phyloP scores from a whole-genome alignment of 2,113 vertebrate species.

The Spea multiplicata region DNA sequence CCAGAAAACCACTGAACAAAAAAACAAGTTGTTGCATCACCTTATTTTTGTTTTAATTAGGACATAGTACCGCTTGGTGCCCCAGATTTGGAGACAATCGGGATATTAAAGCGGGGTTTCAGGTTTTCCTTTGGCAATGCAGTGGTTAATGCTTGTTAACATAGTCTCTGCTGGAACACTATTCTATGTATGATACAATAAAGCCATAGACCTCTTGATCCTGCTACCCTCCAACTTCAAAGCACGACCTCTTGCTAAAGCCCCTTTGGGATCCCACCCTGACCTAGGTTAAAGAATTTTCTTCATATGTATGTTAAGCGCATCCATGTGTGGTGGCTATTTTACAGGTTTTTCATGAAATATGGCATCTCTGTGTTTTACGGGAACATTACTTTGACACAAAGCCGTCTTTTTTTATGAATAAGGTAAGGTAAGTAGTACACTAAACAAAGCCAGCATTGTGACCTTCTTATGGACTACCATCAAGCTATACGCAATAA shows the following conservation, averaged over 20 bases:
- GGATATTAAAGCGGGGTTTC: neutral
- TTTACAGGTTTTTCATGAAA: neutral
- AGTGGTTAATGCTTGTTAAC: neutral
- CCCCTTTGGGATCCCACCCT: constrained; percentile 3
- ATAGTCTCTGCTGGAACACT: neutral
- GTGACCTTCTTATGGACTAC: too few species aligned
- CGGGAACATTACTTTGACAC: neutral
- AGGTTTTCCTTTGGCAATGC: neutral
- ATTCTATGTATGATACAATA: neutral
- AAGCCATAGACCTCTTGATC: neutral
- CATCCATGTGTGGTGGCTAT: constrained; percentile 17
- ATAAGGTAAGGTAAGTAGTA: neutral
- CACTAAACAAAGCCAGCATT: too few species aligned
- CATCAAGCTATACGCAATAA: too few species aligned
- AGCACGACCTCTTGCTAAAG: constrained; percentile 12
- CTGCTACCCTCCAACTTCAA: constrained; percentile 11
- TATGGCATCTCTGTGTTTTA: neutral
- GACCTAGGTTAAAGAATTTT: neutral
- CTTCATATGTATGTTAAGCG: constrained; percentile 24
- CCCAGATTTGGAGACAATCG: neutral
- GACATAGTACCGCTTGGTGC: neutral
- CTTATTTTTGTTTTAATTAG: constrained; percentile 3
- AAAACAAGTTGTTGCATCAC: constrained; percentile 19
- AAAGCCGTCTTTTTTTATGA: neutral
- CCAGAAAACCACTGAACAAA: neutral